A percentile compares a stretch with the other conserved stretches of the same genome.
phyloP scores from a whole-genome alignment of 1,140 invertebrate genomes.

The Fopius arisanus region DNA sequence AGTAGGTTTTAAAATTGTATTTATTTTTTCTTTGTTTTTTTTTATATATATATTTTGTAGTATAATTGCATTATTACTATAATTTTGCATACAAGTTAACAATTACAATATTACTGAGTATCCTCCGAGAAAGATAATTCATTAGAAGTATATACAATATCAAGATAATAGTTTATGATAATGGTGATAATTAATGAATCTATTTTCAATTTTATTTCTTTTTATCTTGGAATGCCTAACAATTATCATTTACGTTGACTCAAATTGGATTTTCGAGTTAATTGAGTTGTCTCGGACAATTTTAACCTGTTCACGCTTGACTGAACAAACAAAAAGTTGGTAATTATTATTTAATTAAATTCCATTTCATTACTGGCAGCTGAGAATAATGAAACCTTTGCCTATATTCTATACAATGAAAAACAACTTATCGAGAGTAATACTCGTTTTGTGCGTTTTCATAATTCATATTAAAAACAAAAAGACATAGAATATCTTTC shows the following conservation, averaged over 20 bases:
- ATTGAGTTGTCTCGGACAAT: not conserved
- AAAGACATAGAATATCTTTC: not conserved
- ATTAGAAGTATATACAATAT: slow-evolving; percentile 60
- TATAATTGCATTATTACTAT: slow-evolving; percentile 37
- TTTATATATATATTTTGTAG: slow-evolving; percentile 24
- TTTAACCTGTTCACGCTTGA: not conserved
- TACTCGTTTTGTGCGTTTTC: slow-evolving; percentile 15
- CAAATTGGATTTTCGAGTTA: slow-evolving; percentile 32
- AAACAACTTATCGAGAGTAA: not conserved
- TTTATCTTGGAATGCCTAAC: slow-evolving; percentile 57
- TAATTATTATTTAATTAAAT: slow-evolving; percentile 2
- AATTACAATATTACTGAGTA: slow-evolving; percentile 32
- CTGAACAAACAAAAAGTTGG: not conserved
- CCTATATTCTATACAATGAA: slow-evolving; percentile 11
- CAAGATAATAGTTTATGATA: slow-evolving; percentile 41
- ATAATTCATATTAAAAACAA: slow-evolving; percentile 16
- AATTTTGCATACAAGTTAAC: slow-evolving; percentile 36
- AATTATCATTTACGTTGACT: slow-evolving; percentile 48
- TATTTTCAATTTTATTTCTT: slow-evolving; percentile 14
- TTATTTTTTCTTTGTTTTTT: too few species aligned
- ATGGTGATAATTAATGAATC: not conserved
- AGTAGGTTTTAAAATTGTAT: not conserved
- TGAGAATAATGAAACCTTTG: slow-evolving; percentile 13
- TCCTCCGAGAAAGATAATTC: slow-evolving; percentile 53
- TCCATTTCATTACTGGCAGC: not conserved